phyloP scores from a whole-genome alignment of 2,113 vertebrate genomes.

The Macroglossus sobrinus region DNA sequence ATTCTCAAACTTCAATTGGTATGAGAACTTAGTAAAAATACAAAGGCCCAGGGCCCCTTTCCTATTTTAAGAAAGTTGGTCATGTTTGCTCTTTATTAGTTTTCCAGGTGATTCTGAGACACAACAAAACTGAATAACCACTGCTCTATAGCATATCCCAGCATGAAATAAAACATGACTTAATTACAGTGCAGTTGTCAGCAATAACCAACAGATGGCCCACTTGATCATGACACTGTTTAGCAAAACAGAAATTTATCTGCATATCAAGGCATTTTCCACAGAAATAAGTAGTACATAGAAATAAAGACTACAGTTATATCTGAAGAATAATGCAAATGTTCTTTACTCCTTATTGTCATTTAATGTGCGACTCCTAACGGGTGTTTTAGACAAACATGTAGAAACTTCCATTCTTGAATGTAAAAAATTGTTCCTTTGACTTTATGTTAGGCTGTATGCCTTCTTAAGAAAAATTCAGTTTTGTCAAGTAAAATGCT shows the following conservation, averaged over 20 bases:
- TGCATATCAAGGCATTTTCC: neutral
- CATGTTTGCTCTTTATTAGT: neutral
- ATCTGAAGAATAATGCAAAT: neutral
- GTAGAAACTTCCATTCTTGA: neutral
- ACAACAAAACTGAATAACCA: neutral
- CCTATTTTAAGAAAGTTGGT: neutral
- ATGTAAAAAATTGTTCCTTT: constrained; percentile 23
- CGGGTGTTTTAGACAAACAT: neutral
- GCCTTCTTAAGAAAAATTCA: constrained; percentile 1
- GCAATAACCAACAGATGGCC: constrained; percentile 61
- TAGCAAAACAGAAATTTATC: neutral
- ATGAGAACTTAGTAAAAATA: neutral
- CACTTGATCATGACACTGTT: constrained; percentile 16
- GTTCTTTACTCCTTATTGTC: neutral
- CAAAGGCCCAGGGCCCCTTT: neutral
- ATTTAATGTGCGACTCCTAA: neutral
- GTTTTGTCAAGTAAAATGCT: neutral
- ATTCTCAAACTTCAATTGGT: neutral
- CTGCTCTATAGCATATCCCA: neutral
- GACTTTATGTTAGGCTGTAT: neutral
- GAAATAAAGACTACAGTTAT: neutral
- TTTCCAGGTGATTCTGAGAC: neutral
- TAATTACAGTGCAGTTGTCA: constrained; percentile 24
- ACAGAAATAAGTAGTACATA: neutral
- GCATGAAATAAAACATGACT: neutral